phyloP scores from a whole-genome alignment of 2,113 vertebrate genomes.

The Gavialis gangeticus region DNA sequence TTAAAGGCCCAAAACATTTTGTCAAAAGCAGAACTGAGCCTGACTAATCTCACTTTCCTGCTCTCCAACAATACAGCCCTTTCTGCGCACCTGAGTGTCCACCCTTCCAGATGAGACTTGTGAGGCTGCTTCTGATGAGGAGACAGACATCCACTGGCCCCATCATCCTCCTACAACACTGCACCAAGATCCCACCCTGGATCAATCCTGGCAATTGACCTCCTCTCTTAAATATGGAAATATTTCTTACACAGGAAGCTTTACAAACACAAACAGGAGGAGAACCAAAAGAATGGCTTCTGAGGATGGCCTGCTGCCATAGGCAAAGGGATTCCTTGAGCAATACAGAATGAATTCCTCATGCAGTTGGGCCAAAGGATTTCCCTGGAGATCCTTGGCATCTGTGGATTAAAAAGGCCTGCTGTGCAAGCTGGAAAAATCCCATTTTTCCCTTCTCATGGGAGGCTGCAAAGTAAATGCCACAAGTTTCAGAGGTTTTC shows the following conservation, averaged over 20 bases:
- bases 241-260: not conserved
- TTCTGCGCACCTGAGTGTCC: not conserved
- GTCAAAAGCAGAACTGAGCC: rapidly evolving
- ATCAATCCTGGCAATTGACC: not conserved
- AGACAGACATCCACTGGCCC: not conserved
- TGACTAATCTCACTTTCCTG: not conserved
- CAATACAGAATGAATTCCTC: not conserved
- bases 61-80: not conserved
- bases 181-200: rapidly evolving
- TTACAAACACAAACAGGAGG: rapidly evolving
- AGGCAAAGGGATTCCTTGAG: not conserved
- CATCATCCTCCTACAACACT: not conserved
- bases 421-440: not conserved
- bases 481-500: rapidly evolving
- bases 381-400: not conserved
- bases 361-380: not conserved
- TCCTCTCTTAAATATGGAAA: not conserved
- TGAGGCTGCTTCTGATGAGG: not conserved
- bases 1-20: not conserved
- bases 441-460: not conserved
- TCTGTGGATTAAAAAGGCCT: not conserved
- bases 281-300: not conserved
- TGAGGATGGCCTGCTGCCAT: not conserved
- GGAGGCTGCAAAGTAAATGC: not conserved
- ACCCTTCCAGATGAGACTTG: not conserved